phyloP scores from a whole-genome alignment of 2,888 invertebrate species.

The Drosophila mimica region DNA sequence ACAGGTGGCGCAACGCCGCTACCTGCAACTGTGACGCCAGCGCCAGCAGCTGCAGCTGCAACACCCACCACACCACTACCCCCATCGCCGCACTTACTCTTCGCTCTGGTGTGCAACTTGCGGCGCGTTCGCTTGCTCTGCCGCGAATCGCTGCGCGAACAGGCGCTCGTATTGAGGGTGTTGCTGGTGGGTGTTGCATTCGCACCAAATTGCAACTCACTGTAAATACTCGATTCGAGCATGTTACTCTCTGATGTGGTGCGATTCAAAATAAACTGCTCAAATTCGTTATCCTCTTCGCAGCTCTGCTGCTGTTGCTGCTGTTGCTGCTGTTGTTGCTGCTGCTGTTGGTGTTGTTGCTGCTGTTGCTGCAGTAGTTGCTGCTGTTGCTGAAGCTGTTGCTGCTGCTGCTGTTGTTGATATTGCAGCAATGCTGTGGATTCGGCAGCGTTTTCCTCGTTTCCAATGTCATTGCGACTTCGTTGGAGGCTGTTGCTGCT shows the following conservation, averaged over 20 bases:
- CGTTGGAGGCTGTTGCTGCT: conserved; percentile 73
- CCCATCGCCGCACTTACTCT: conserved; percentile 52
- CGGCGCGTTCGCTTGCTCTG: conserved; percentile 80
- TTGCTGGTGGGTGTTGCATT: conserved; percentile 17
- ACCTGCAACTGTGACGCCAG: conserved; percentile 19
- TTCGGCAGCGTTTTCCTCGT: conserved; percentile 68
- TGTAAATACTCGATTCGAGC: conserved; percentile 82
- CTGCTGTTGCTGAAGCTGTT: conserved; percentile 31
- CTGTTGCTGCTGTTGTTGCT: conserved; percentile 7
- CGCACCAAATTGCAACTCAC: conserved; percentile 74
- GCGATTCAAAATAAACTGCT: conserved; percentile 80
- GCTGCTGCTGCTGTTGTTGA: conserved; percentile 42
- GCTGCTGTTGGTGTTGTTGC: no score
- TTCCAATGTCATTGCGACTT: conserved; percentile 57
- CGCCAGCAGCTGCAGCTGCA: conserved; percentile 28
- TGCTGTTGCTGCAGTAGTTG: background rate
- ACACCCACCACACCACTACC: conserved; percentile 23
- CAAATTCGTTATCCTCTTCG: conserved; percentile 71
- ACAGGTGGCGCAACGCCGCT: conserved; percentile 62
- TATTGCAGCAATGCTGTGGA: conserved; percentile 70
- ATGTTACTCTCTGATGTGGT: conserved; percentile 82
- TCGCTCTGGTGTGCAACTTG: conserved; percentile 65
- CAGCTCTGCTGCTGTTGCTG: conserved; percentile 35
- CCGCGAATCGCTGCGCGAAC: conserved; percentile 74
- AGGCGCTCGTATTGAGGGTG: conserved; percentile 72